A percentile compares a stretch with the other conserved stretches of the same genome.
Conservation (phyloP, 2,797 vertebrate genomes). For the Coregonus suidteri region DNA sequence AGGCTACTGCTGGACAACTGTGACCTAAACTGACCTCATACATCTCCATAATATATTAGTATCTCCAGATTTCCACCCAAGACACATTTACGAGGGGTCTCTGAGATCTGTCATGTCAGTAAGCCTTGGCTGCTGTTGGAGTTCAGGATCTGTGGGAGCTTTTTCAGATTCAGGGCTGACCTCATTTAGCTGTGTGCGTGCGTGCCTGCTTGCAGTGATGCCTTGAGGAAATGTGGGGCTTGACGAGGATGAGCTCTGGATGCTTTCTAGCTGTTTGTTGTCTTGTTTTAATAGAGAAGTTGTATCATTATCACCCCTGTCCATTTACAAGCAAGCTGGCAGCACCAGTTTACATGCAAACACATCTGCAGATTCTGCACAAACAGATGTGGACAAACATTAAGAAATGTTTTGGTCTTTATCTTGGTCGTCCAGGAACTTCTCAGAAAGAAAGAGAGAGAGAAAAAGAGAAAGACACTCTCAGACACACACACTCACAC, state of each 20-base stretch:
- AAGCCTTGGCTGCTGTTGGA: not conserved
- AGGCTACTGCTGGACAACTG: slow-evolving; percentile 1
- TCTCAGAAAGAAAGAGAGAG: too few species aligned
- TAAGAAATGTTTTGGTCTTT: too few species aligned
- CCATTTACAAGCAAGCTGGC: not conserved
- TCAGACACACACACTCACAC: too few species aligned
- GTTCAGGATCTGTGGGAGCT: slow-evolving; percentile 11
- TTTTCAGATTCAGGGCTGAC: slow-evolving; percentile 2
- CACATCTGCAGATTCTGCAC: not conserved
- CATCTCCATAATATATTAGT: not conserved
- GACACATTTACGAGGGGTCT: too few species aligned
- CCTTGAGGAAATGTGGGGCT: not conserved
- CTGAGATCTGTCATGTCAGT: not conserved
- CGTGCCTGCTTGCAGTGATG: not conserved
- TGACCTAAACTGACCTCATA: not conserved
- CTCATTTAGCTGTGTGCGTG: not conserved
- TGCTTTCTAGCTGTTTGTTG: not conserved
- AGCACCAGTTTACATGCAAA: not conserved
- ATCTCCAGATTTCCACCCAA: not conserved
- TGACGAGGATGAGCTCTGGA: not conserved
- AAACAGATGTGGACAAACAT: not conserved
- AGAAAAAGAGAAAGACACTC: too few species aligned
- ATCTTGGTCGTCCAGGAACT: too few species aligned
- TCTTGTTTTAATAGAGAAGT: not conserved
- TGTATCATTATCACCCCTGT: not conserved